Evolutionary conservation across 2,888 invertebrate genomes (phyloP).

Genomic region (Saturnia pavonia): DNA sequence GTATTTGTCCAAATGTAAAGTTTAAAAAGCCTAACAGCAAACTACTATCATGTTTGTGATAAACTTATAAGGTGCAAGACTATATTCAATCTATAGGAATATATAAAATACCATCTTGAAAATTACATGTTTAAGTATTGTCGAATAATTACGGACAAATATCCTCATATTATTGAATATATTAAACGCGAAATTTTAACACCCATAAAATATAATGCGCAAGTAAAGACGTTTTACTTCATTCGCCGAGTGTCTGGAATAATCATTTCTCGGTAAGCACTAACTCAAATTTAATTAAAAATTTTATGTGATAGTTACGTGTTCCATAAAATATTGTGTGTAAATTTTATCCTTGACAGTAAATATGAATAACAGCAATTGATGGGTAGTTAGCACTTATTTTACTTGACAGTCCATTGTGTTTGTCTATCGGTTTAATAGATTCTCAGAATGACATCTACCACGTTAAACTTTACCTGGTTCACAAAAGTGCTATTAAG

Average conservation of each 20-base stretch:
- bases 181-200: background rate
- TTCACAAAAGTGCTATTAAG: background rate
- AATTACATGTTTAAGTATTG: background rate
- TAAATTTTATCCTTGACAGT: constrained; percentile 9
- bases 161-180: background rate
- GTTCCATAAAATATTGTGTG: constrained; percentile 2
- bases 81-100: background rate
- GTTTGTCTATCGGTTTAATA: background rate
- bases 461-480: background rate
- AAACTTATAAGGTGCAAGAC: background rate
- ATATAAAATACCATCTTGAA: background rate
- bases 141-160: background rate
- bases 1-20: no score
- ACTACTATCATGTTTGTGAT: background rate
- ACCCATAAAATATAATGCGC: background rate
- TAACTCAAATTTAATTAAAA: constrained; percentile 2
- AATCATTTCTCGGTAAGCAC: background rate
- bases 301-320: background rate
- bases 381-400: constrained; percentile 8
- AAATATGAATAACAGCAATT: constrained; percentile 12
- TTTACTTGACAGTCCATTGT: constrained; percentile 13
- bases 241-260: background rate
- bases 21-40: background rate
- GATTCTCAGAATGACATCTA: background rate
- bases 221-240: background rate